phyloP scores from a whole-genome alignment of 2,888 invertebrate genomes.

The Cynaeus angustus region DNA sequence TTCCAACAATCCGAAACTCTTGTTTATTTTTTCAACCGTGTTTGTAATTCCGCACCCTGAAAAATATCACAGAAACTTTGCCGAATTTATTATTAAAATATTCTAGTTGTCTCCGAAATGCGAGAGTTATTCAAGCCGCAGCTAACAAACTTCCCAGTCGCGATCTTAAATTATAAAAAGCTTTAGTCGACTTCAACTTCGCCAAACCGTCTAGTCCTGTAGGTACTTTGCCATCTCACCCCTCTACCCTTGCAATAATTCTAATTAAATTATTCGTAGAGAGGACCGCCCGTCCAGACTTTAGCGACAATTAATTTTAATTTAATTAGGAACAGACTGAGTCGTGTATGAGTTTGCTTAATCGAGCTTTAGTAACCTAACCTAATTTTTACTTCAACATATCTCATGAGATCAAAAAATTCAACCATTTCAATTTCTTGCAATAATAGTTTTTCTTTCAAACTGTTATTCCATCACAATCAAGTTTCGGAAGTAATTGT shows the following conservation, averaged over 20 bases:
- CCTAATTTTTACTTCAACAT: too few species aligned
- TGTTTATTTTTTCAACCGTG: slow-evolving; percentile 37
- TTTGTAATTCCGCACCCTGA: slow-evolving; percentile 28
- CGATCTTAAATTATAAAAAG: slow-evolving; percentile 54
- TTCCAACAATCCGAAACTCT: slow-evolving; percentile 11
- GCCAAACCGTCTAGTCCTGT: slow-evolving; percentile 28
- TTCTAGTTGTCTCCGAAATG: slow-evolving; percentile 52
- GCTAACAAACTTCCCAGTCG: slow-evolving; percentile 51
- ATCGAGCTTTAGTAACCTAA: slow-evolving; percentile 18
- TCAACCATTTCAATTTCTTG: too few species aligned
- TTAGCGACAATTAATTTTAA: slow-evolving; percentile 26
- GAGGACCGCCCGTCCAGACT: slow-evolving; percentile 21
- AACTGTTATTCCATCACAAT: slow-evolving; percentile 21
- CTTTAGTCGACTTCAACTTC: slow-evolving; percentile 20
- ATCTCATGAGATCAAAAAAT: too few species aligned
- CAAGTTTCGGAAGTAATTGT: slow-evolving; percentile 50
- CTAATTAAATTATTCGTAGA: slow-evolving; percentile 22
- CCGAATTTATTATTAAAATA: slow-evolving; percentile 54
- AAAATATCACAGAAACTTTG: slow-evolving; percentile 42
- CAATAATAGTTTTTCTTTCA: too few species aligned
- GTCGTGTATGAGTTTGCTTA: slow-evolving; percentile 18
- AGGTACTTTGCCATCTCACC: neutral
- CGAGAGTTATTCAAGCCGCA: slow-evolving; percentile 44
- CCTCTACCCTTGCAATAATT: slow-evolving; percentile 29
- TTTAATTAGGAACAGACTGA: slow-evolving; percentile 13